Conservation (phyloP, 2,113 vertebrate species). For the Saccopteryx bilineata region DNA sequence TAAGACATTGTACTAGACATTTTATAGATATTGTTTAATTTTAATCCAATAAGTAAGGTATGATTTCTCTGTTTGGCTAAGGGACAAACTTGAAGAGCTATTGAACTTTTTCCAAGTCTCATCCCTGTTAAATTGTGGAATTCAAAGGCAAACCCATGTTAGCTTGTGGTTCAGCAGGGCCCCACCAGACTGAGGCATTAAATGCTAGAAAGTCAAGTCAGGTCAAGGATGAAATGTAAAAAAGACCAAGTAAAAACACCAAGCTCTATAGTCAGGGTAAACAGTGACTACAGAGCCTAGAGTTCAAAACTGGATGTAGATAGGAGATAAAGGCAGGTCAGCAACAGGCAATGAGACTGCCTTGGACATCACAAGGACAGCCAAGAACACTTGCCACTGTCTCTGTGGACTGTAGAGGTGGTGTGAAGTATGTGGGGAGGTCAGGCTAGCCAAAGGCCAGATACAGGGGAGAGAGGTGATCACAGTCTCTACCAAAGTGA, state of each 20-base stretch:
- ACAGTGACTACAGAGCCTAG: not conserved
- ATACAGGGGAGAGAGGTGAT: not conserved
- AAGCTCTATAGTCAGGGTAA: not conserved
- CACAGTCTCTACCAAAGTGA: not conserved
- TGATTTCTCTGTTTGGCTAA: constrained; percentile 45
- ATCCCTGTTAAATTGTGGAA: not conserved
- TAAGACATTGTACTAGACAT: not conserved
- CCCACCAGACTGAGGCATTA: not conserved
- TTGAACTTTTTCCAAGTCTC: not conserved
- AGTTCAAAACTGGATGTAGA: not conserved
- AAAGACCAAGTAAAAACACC: not conserved
- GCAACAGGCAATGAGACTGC: not conserved
- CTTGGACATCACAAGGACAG: not conserved
- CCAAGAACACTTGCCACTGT: not conserved
- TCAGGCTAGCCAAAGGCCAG: not conserved
- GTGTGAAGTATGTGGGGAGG: not conserved
- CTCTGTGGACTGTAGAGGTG: not conserved
- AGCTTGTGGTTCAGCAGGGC: not conserved
- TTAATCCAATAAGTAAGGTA: not conserved
- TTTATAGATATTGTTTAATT: not conserved
- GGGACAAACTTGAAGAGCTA: not conserved
- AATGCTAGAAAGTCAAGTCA: not conserved
- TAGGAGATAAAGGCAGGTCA: not conserved
- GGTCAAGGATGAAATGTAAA: not conserved
- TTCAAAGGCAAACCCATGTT: not conserved